Evolutionary conservation across 2,797 vertebrate species (phyloP), one percentile per base, ranked within the genome.

Genomic region (Cossypha caffra): DNA sequence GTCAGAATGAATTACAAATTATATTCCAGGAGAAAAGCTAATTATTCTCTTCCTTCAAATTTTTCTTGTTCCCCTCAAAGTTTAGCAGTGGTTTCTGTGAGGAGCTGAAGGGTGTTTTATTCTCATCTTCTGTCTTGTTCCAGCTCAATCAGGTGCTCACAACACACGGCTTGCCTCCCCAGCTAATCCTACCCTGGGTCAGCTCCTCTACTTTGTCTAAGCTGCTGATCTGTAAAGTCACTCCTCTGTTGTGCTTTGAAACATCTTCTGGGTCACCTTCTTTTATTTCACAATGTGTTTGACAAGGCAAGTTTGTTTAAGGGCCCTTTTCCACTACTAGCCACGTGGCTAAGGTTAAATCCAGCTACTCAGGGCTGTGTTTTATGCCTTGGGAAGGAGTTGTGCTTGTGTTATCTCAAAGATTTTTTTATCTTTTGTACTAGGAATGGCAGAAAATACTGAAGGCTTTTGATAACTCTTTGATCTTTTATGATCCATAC

Each of bases 181-280:
- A 90, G 83, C 88, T 94, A 93, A 92, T 95, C 73, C 85, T 66
- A 4, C 37, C 90, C 62, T 23, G 82, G 86, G 82, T 90, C 93
- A 94, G 68, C 64, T 93, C 87, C 75, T 88, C 76, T 55, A 7
- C 85, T 90, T 68, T 86, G 58, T 91, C 89, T 84, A 69, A 86
- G 52, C 79, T 86, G 73, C 45, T 92, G 91, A 95, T 95, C 79
- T 96, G 82, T 81, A 55, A 91, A 88, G 88, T 72, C 24, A 35
- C 69, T 93, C 57, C 85, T 88, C 69, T 86, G 64, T 68, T 69
- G 50, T 78, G 76, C 91, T 69, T 86, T 61, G 64, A 72, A 86
- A 76, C 71, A 91, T 81, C 82, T 88, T 90, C 86, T 94, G 83
- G 88, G 79, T 88, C 73, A 90, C 47, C 62, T 81, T 88, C 78